phyloP scores from a whole-genome alignment of 2,113 vertebrate genomes.

The Aramus guarauna region DNA sequence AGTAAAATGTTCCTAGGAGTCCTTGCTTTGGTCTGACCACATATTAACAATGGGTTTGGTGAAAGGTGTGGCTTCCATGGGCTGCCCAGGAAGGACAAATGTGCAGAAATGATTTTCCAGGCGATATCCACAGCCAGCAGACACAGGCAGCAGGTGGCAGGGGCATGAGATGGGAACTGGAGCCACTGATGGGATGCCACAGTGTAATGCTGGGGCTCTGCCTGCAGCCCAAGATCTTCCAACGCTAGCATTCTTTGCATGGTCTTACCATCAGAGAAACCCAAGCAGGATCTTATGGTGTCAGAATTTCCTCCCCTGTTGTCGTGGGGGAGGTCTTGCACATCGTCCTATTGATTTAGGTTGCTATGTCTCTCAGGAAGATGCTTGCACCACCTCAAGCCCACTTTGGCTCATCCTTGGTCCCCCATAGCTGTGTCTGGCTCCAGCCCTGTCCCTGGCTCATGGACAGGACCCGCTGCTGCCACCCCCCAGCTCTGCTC shows the following conservation, averaged over 20 bases:
- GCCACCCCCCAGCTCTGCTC: background rate
- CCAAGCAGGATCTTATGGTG: background rate
- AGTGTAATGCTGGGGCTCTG: background rate
- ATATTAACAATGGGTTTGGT: background rate
- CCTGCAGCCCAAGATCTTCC: background rate
- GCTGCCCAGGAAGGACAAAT: background rate
- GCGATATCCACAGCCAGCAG: background rate
- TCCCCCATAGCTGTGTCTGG: background rate
- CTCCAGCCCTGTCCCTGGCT: background rate
- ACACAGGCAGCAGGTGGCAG: background rate
- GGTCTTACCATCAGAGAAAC: background rate
- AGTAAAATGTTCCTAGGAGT: background rate
- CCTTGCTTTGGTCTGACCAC: background rate
- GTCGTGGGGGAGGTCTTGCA: background rate
- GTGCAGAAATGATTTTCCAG: background rate
- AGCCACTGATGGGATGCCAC: background rate
- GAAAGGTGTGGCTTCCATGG: background rate
- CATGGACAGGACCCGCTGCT: background rate
- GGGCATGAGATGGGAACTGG: background rate
- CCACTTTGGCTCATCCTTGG: background rate
- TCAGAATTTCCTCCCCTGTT: background rate
- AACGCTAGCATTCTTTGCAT: accelerated
- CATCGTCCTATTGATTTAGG: background rate
- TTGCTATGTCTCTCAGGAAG: background rate
- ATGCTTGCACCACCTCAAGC: background rate